Conservation (phyloP, 2,888 invertebrate species). For the Panopea generosa region DNA sequence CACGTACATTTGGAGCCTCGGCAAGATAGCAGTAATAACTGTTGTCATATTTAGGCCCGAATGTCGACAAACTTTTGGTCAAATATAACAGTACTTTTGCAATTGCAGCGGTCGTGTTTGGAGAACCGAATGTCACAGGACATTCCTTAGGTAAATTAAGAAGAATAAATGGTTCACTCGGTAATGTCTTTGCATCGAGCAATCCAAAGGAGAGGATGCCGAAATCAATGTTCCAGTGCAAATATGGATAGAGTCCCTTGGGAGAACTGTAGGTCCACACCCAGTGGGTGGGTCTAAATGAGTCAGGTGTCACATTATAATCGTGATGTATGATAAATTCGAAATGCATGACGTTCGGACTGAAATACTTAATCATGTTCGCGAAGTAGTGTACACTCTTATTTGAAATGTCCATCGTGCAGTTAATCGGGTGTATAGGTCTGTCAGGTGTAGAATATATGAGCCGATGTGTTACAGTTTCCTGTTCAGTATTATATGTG, state of each 20-base stretch:
- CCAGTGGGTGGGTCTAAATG: conserved; percentile 39
- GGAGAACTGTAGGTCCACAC: conserved; percentile 48
- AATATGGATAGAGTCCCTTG: conserved; percentile 31
- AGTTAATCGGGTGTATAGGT: not conserved
- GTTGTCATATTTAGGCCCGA: conserved; percentile 20
- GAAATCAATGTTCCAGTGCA: conserved; percentile 40
- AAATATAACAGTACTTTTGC: conserved; percentile 20
- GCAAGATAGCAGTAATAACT: conserved; percentile 43
- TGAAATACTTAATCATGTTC: conserved; percentile 15
- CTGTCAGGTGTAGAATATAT: too few species aligned
- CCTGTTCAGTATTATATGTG: too few species aligned
- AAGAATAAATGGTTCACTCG: conserved; percentile 7
- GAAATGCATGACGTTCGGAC: conserved; percentile 36
- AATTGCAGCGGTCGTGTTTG: conserved; percentile 20
- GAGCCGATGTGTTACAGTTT: too few species aligned
- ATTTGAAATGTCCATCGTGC: not conserved
- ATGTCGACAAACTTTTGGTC: not conserved
- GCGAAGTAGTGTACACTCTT: conserved; percentile 24
- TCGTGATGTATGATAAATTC: not conserved
- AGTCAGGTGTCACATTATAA: conserved; percentile 2
- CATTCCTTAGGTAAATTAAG: conserved; percentile 7
- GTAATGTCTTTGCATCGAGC: conserved; percentile 37
- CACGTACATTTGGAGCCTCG: conserved; percentile 16
- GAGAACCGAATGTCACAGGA: conserved; percentile 27
- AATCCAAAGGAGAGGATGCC: conserved; percentile 47